Percentiles rank a stretch among this genome's conserved stretches.
Conservation (phyloP, 2,797 vertebrate genomes). For the Liparis tanakae region DNA sequence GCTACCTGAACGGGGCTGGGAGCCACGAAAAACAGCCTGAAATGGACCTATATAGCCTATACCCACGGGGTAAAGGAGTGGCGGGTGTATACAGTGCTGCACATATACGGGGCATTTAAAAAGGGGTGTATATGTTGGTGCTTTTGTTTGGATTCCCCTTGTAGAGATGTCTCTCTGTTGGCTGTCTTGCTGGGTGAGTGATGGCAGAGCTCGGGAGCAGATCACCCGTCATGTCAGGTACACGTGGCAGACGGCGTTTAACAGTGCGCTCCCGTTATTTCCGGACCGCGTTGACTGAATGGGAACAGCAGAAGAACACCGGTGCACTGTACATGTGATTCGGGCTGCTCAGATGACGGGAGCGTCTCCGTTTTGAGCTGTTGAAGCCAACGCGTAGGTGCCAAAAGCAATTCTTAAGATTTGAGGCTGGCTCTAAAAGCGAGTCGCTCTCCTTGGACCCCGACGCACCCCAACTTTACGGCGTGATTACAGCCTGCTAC, state of each 20-base stretch:
- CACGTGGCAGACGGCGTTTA: conserved; percentile 53
- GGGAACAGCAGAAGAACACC: conserved; percentile 57
- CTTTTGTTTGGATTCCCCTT: conserved; percentile 22
- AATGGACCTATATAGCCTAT: conserved; percentile 35
- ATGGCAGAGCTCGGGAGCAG: conserved; percentile 44
- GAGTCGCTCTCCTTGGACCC: neutral
- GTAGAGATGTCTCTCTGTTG: conserved; percentile 35
- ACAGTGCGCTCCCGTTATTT: conserved; percentile 46
- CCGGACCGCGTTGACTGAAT: conserved; percentile 67
- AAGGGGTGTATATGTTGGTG: conserved; percentile 1
- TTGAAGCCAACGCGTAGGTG: neutral
- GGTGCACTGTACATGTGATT: conserved; percentile 47
- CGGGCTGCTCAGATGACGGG: conserved; percentile 54
- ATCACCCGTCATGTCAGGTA: conserved; percentile 65
- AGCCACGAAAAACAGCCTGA: conserved; percentile 33
- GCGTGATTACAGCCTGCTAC: neutral
- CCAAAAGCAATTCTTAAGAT: neutral
- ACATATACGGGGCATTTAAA: neutral
- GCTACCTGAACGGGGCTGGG: conserved; percentile 51
- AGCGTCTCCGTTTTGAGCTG: conserved; percentile 58
- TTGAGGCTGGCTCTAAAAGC: neutral
- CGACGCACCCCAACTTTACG: neutral
- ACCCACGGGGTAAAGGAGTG: conserved; percentile 5
- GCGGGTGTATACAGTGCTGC: neutral
- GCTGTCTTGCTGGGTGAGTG: conserved; percentile 33